phyloP scores from a whole-genome alignment of 64 coral and sea anemone species.

The Stichodactyla mertensii region DNA sequence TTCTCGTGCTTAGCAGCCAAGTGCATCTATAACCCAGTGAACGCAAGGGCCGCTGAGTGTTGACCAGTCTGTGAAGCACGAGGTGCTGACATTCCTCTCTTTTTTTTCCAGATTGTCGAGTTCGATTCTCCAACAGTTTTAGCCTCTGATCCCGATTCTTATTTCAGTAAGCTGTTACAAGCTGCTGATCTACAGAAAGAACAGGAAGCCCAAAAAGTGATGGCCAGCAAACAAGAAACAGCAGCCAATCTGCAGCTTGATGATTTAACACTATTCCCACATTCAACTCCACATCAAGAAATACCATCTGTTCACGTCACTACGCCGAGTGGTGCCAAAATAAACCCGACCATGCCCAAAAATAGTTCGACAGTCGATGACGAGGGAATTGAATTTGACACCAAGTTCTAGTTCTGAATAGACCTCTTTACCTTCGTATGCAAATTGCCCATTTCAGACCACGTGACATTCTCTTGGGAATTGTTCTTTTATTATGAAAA shows the following conservation, averaged over 20 bases:
- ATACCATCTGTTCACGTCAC: not conserved
- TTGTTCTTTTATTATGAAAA: no score
- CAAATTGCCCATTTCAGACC: no score
- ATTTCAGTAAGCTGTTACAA: conserved; percentile 74
- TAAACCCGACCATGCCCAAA: not conserved
- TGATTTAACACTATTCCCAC: not conserved
- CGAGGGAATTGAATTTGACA: not conserved
- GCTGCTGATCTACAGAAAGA: conserved; percentile 59
- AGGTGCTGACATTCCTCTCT: not conserved
- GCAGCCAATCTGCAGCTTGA: not conserved
- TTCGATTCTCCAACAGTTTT: conserved; percentile 67
- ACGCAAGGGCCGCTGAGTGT: no score
- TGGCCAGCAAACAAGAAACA: conserved; percentile 8
- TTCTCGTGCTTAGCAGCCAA: no score
- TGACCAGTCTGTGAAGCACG: not conserved
- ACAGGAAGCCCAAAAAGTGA: conserved; percentile 1
- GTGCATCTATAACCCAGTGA: no score
- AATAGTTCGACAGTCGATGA: not conserved
- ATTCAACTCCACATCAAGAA: not conserved
- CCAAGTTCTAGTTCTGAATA: not conserved
- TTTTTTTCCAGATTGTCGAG: conserved; percentile 62
- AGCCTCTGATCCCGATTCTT: conserved; percentile 48
- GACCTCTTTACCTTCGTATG: not conserved
- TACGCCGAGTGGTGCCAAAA: not conserved
- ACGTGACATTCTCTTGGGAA: no score